These are phyloP conservation scores for Eurois occulta DNA, from an alignment of 2,888 invertebrate genomes.

Conservation along the genomic window DNA sequence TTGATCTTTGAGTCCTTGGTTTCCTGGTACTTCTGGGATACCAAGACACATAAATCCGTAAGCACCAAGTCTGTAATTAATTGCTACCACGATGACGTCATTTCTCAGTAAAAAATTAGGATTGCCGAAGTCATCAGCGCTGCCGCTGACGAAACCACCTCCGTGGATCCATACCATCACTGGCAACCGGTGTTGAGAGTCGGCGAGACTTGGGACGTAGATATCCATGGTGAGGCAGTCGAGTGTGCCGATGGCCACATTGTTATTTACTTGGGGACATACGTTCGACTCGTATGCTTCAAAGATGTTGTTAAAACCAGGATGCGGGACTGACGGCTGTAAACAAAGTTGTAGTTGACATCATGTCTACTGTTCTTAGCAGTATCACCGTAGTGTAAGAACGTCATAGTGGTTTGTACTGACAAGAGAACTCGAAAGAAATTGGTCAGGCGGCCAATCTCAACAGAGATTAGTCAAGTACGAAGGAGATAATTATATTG, in stretches of 20 bases:
- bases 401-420: not conserved
- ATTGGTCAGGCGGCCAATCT: not conserved
- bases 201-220: conserved; percentile 62
- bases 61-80: conserved; percentile 55
- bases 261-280: conserved; percentile 59
- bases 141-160: conserved; percentile 38
- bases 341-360: not conserved
- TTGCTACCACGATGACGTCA: conserved; percentile 49
- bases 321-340: conserved; percentile 61
- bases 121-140: not conserved
- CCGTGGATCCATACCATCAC: conserved; percentile 57
- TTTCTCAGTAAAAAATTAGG: conserved; percentile 30
- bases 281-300: conserved; percentile 63
- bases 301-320: conserved; percentile 56
- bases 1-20: conserved; percentile 75
- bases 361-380: not conserved
- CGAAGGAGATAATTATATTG: not conserved
- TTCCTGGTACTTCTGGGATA: conserved; percentile 71
- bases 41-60: conserved; percentile 72
- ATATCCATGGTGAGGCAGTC: conserved; percentile 66
- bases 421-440: not conserved
- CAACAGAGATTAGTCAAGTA: not conserved
- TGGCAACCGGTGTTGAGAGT: conserved; percentile 41
- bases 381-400: not conserved
- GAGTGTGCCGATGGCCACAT: conserved; percentile 46